phyloP scores from a whole-genome alignment of 2,888 invertebrate genomes.

The Lissocephala sabroskyi region DNA sequence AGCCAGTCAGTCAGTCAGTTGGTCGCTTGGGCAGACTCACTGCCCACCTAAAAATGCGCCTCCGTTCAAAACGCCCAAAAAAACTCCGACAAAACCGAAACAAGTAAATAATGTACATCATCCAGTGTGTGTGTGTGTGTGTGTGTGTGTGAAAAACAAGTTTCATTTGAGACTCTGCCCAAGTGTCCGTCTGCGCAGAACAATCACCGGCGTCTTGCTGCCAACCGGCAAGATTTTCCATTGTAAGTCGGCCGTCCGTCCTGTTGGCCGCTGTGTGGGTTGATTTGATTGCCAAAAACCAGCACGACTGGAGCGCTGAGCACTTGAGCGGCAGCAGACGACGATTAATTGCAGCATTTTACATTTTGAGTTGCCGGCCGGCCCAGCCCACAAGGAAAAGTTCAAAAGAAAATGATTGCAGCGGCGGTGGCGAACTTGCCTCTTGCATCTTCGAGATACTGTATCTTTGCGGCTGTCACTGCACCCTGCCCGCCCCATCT shows the following conservation, averaged over 20 bases:
- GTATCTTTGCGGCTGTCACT: constrained; percentile 39
- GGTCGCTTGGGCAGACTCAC: constrained; percentile 14
- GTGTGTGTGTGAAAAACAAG: constrained; percentile 40
- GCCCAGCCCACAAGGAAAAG: constrained; percentile 20
- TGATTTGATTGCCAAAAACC: constrained; percentile 58
- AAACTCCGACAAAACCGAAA: constrained; percentile 5
- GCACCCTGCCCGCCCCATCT: constrained; percentile 13
- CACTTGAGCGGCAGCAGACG: constrained; percentile 4
- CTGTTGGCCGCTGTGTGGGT: constrained; percentile 43
- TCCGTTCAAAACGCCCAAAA: constrained; percentile 33
- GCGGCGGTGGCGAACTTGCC: constrained; percentile 11
- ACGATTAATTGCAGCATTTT: constrained; percentile 54
- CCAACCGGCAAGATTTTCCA: no score
- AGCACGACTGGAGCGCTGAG: constrained; percentile 8
- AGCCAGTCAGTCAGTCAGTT: no score
- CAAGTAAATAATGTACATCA: constrained; percentile 37
- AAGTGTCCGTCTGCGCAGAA: no score
- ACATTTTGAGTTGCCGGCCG: constrained; percentile 30
- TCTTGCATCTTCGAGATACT: constrained; percentile 46
- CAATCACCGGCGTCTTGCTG: no score
- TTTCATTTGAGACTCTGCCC: no score
- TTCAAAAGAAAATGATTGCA: constrained; percentile 49
- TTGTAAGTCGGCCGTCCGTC: constrained; percentile 18
- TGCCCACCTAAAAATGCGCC: constrained; percentile 46
- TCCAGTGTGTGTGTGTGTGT: constrained; percentile 5